phyloP scores from a whole-genome alignment of 1,140 invertebrate genomes.

The Ruditapes philippinarum region DNA sequence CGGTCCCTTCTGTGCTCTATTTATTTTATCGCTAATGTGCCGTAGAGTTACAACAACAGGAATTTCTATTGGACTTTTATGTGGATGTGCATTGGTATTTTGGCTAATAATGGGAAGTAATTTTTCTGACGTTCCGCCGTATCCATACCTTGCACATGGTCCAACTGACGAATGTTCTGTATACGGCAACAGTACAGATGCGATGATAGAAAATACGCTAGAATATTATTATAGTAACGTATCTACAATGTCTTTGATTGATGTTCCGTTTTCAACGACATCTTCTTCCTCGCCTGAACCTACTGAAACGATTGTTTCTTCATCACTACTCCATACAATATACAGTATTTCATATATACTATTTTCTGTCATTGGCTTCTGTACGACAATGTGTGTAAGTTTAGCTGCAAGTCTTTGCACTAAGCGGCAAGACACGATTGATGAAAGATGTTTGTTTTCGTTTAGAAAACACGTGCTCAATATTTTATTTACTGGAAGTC shows the following conservation, averaged over 20 bases:
- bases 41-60: background rate
- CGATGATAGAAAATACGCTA: background rate
- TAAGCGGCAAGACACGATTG: background rate
- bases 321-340: background rate
- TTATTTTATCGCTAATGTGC: background rate
- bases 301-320: no score
- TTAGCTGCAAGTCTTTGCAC: background rate
- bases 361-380: background rate
- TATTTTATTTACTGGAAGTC: no score
- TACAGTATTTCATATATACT: background rate
- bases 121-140: background rate
- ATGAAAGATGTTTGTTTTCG: slow-evolving; percentile 1
- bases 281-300: background rate
- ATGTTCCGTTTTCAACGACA: background rate
- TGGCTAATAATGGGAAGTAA: slow-evolving; percentile 10
- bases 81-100: background rate
- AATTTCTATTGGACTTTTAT: background rate
- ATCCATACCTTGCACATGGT: background rate
- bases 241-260: background rate
- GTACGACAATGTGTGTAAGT: background rate
- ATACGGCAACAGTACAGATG: no score
- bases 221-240: background rate
- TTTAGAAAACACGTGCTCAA: background rate
- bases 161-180: background rate
- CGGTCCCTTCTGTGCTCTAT: slow-evolving; percentile 6